These are phyloP conservation scores for Genyomyrus donnyi DNA, from an alignment of 2,113 vertebrate genomes.

Conservation along the genomic window DNA sequence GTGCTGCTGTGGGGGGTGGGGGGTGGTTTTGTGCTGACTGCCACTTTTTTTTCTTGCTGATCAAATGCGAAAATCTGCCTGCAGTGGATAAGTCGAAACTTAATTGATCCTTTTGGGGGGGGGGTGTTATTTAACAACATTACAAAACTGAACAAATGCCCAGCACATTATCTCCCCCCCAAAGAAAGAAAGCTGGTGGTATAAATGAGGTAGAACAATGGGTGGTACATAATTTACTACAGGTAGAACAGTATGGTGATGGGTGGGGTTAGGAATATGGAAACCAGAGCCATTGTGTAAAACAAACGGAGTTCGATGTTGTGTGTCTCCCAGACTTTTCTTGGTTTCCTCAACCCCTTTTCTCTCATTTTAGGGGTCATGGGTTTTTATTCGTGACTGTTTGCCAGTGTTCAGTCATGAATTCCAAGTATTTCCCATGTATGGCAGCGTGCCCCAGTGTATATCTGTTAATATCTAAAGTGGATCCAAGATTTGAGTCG, in stretches of 20 bases:
- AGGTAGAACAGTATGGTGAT: background rate
- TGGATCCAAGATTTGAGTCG: background rate
- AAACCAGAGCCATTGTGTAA: background rate
- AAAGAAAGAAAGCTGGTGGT: background rate
- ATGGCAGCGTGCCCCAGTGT: background rate
- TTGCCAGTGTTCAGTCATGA: background rate
- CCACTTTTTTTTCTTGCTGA: conserved; percentile 52
- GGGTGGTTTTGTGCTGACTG: background rate
- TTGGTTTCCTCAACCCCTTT: background rate
- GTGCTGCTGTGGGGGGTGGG: conserved; percentile 31
- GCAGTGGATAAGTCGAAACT: conserved; percentile 20
- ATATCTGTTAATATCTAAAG: background rate
- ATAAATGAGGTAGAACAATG: background rate
- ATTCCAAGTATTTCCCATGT: background rate
- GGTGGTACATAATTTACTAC: background rate
- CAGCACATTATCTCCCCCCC: too few relatives aligned
- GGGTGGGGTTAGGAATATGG: background rate
- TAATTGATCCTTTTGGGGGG: background rate
- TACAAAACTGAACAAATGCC: background rate
- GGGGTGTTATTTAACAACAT: background rate
- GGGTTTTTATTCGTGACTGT: background rate
- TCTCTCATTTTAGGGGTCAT: background rate
- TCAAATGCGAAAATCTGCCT: conserved; percentile 37
- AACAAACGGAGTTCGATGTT: background rate
- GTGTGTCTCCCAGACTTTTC: conserved; percentile 14